These are phyloP conservation scores for Craterocephalus amniculus DNA, from an alignment of 2,797 vertebrate genomes.

Conservation along the genomic window DNA sequence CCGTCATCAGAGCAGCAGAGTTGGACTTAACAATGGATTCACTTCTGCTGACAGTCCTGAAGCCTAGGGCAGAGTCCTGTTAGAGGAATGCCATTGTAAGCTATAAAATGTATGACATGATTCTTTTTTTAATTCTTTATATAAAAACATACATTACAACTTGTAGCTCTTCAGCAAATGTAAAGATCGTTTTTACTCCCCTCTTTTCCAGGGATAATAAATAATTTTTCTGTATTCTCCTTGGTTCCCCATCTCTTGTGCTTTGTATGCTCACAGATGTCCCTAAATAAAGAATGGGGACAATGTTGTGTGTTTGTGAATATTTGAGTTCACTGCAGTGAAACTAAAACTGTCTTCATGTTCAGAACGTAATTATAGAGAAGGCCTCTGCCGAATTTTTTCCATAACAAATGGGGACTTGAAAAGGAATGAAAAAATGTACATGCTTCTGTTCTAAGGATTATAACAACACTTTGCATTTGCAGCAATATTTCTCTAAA, in stretches of 20 bases:
- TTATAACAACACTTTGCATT: not conserved
- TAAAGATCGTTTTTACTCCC: not conserved
- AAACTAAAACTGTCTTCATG: slow-evolving; percentile 33
- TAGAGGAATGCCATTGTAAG: slow-evolving; percentile 24
- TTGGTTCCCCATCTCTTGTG: not conserved
- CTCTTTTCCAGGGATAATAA: slow-evolving; percentile 1
- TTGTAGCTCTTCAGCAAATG: not conserved
- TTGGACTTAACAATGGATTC: slow-evolving; percentile 50
- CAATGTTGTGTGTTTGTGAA: slow-evolving; percentile 18
- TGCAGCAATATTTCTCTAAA: slow-evolving; percentile 11
- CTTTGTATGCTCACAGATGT: not conserved
- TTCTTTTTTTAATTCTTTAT: too few species aligned
- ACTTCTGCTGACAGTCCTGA: slow-evolving; percentile 49
- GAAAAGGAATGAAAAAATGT: slow-evolving; percentile 25
- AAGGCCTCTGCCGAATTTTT: slow-evolving; percentile 31
- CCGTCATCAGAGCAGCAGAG: slow-evolving; percentile 51
- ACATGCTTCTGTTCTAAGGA: slow-evolving; percentile 1
- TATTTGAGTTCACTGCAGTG: slow-evolving; percentile 1
- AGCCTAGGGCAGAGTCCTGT: slow-evolving; percentile 26
- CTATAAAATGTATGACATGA: slow-evolving; percentile 28
- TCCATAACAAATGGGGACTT: slow-evolving; percentile 33
- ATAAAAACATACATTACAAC: not conserved
- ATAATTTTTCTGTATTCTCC: not conserved
- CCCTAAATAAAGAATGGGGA: not conserved
- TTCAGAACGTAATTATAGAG: slow-evolving; percentile 34